Conservation (phyloP, 2,113 vertebrate species). For the Clarias gariepinus region DNA sequence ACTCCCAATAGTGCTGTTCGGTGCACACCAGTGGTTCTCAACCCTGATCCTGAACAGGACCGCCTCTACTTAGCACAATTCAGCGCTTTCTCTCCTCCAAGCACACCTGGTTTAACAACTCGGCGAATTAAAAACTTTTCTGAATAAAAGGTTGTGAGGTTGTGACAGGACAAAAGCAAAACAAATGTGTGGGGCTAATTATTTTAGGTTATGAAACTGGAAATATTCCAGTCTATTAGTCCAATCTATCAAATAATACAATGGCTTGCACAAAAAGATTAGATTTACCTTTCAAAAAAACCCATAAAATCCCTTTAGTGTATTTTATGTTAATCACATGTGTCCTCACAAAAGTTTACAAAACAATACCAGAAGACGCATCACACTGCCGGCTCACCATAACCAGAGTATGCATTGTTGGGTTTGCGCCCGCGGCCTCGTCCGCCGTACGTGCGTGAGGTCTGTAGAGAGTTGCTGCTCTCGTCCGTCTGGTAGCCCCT, state of each 20-base stretch:
- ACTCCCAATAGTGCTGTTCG: not conserved
- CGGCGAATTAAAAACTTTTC: too few relatives aligned
- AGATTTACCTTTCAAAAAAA: not conserved
- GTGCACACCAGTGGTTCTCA: too few relatives aligned
- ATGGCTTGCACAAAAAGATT: not conserved
- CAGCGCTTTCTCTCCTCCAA: too few relatives aligned
- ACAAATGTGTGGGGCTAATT: too few relatives aligned
- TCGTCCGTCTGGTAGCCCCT: constrained; percentile 82
- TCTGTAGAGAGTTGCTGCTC: constrained; percentile 81
- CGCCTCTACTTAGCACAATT: too few relatives aligned
- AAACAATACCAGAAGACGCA: not conserved
- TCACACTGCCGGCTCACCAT: constrained; percentile 69
- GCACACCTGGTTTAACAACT: too few relatives aligned
- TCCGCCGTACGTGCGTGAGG: constrained; percentile 81
- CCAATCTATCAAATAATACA: not conserved
- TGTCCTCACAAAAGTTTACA: not conserved
- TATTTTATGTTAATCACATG: accelerated
- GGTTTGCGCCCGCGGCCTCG: constrained; percentile 78
- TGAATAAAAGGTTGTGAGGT: too few relatives aligned
- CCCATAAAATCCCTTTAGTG: too few relatives aligned
- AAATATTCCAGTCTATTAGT: too few relatives aligned
- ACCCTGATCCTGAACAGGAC: too few relatives aligned
- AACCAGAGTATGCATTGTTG: constrained; percentile 78
- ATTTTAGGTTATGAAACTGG: too few relatives aligned
- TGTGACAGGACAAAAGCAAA: too few relatives aligned